A percentile compares a stretch with the other conserved stretches of the same genome.
phyloP scores from a whole-genome alignment of 2,888 invertebrate genomes.

The Xestia c-nigrum region DNA sequence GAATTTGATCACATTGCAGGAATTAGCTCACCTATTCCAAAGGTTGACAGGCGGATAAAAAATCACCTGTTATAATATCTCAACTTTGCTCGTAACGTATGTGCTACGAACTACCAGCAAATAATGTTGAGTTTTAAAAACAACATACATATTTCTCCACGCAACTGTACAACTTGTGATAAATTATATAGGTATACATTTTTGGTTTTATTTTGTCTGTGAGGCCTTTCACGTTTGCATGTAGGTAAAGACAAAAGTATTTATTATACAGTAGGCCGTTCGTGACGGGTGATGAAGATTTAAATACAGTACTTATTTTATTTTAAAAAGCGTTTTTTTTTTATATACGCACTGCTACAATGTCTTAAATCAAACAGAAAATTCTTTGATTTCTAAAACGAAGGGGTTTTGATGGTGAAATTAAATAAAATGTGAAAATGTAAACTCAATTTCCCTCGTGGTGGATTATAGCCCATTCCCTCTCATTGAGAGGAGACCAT shows the following conservation, averaged over 20 bases:
- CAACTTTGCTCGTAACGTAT: not conserved
- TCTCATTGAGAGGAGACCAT: too few species aligned
- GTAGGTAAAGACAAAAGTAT: conserved; percentile 34
- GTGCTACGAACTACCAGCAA: not conserved
- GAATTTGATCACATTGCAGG: not conserved
- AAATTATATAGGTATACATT: conserved; percentile 41
- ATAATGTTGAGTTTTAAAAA: not conserved
- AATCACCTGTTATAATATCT: not conserved
- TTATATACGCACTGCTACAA: not conserved
- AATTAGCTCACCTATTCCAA: not conserved
- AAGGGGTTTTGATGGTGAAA: not conserved
- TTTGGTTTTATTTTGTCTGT: conserved; percentile 60
- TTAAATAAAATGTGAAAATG: not conserved
- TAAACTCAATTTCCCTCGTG: not conserved
- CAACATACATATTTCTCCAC: not conserved
- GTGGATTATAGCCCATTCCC: too few species aligned
- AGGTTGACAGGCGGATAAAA: not conserved
- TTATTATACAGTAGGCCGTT: conserved; percentile 10
- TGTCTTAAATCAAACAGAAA: not conserved
- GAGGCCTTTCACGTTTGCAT: conserved; percentile 59
- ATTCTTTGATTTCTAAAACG: too few species aligned
- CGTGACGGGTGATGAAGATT: conserved; percentile 3
- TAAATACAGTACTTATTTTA: conserved; percentile 11
- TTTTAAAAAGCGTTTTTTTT: not conserved
- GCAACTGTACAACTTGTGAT: conserved; percentile 45